Percentiles rank a stretch among this genome's conserved stretches.
These are phyloP conservation scores for Babyrousa celebensis DNA, from an alignment of 2,797 vertebrate genomes.

Conservation along the genomic window DNA sequence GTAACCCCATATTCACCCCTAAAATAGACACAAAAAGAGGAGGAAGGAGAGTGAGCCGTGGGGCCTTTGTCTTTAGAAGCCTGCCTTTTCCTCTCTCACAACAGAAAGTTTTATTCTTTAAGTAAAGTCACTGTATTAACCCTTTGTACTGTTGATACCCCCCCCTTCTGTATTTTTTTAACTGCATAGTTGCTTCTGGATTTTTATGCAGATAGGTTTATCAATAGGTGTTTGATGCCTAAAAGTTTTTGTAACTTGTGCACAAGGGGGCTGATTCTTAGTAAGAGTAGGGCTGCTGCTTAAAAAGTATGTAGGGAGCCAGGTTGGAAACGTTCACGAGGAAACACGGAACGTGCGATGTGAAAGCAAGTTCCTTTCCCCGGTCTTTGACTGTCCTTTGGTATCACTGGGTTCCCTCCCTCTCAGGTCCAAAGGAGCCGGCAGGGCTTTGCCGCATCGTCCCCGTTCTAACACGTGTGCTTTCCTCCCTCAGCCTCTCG, in stretches of 20 bases:
- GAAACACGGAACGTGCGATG: fast-evolving
- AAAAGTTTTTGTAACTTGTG: neutral
- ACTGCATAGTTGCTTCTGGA: neutral
- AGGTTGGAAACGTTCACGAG: neutral
- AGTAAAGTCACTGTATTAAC: neutral
- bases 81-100: neutral
- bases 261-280: neutral
- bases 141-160: neutral
- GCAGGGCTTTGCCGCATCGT: fast-evolving
- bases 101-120: neutral
- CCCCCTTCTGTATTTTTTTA: neutral
- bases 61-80: neutral
- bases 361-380: neutral
- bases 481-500: constrained; percentile 91
- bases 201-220: neutral
- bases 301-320: neutral
- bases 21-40: neutral
- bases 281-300: neutral
- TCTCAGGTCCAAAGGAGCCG: neutral
- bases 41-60: fast-evolving
- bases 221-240: neutral
- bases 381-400: fast-evolving
- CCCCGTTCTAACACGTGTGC: neutral
- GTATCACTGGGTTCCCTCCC: neutral
- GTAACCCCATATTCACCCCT: neutral